Base-by-base conservation (phyloP, 2,888 invertebrate genomes). In the Junonia oenone region DNA sequence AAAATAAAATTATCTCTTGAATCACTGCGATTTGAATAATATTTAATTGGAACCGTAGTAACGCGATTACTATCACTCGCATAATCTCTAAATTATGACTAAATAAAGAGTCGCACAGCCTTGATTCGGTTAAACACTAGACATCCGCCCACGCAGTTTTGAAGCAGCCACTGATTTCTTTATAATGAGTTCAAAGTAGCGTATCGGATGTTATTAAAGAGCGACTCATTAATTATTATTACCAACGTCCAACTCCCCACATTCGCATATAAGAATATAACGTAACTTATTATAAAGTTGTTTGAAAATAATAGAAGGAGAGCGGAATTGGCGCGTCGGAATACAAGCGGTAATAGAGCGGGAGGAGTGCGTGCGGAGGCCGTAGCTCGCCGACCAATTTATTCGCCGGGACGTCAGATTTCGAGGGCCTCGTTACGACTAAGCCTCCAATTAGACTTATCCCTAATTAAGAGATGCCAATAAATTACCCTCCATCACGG, bases 391-490 rank as follows among this genome's bases (percentile, higher is more conserved):
- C 83, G 76, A 80, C 87, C 89, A 88, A 89, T 89, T 89, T 88
- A 84, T 87, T 85, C 82, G 81, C 72, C 83, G 84, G 87, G 82
- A 87, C 89, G 89, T 89, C 90, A 90, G 89, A 89, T 90, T 89
- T 90, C 84, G 86, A 90, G 90, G 81, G 90, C 82, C 90, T 91
- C 90, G 91, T 91, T 91, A 91, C 89, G 82, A 85, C 89, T 91
- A 90, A 91, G 91, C 91, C 90, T 85, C 90, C 91, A 91, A 91
- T 91, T 91, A 91, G 91, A 91, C 91, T 90, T 91, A 91, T 90
- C 91, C 91, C 91, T 91, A 91, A 91, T 91, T 91, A 91, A 91
- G 91, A 91, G 91, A 91, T 91, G 91, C 91, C 91, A 89, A 91
- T 91, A 91, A 91, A 91, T 91, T 91, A 90, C 91, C 90, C 91